Evolutionary conservation across 2,888 invertebrate species (phyloP).

Genomic region (Papilio demoleus): DNA sequence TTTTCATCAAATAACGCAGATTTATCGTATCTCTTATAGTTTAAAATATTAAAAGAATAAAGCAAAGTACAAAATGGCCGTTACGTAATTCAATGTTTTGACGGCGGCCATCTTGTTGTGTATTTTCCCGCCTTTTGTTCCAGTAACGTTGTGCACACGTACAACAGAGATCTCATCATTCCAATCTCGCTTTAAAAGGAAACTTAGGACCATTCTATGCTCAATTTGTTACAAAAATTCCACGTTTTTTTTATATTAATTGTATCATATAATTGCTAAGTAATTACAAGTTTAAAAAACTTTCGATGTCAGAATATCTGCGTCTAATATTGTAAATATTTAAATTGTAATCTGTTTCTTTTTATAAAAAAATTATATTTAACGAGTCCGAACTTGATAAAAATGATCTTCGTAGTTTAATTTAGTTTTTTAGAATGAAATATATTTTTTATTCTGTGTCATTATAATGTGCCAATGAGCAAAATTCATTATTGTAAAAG

Average conservation of each 20-base stretch:
- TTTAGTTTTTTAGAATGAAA: constrained; percentile 50
- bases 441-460: constrained; percentile 69
- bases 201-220: constrained; percentile 65
- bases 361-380: constrained; percentile 56
- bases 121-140: background rate
- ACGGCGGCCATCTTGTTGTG: constrained; percentile 9
- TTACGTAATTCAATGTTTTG: constrained; percentile 1
- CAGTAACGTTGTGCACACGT: constrained; percentile 44
- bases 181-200: constrained; percentile 71
- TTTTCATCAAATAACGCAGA: background rate
- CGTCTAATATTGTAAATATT: constrained; percentile 63
- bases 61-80: background rate
- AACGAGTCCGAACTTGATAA: constrained; percentile 52
- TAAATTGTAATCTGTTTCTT: constrained; percentile 48
- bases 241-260: constrained; percentile 48
- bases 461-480: constrained; percentile 79
- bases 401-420: constrained; percentile 74
- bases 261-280: constrained; percentile 63
- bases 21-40: background rate
- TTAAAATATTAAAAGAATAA: background rate
- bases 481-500: constrained; percentile 54
- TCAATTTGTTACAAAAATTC: constrained; percentile 62
- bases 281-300: constrained; percentile 58
- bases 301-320: constrained; percentile 52
- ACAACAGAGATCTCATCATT: constrained; percentile 79